Evolutionary conservation across 1,140 invertebrate species (phyloP), one percentile per base, ranked within the genome.

Genomic region (Drosophila murphyi): DNA sequence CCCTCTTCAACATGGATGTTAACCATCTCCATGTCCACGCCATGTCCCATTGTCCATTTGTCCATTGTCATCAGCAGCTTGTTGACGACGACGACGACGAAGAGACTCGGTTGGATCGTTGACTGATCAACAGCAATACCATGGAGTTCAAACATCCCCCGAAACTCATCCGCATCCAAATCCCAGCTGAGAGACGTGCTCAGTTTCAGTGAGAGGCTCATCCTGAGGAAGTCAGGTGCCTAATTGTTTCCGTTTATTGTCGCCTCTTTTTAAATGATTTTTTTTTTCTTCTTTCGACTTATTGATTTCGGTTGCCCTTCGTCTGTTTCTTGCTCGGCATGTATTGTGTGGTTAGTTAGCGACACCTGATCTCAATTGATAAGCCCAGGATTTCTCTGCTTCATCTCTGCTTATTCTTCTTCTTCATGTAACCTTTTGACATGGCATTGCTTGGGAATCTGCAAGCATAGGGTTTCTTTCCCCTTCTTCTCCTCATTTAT

Each of bases 211-310:
- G 10, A 7, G 48, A 51, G 82, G 85, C 85, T 35, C 57, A 89
- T 89, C 85, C 85, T 89, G 85, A 89, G 85, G 85, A 89, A 89
- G 85, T 89, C 85, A 89, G 85, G 80, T 89, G 85, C 78, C 85
- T 89, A 89, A 89, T 89, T 89, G 85, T 89, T 89, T 89, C 85
- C 85, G 82, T 81, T 81, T 81, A 76, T 68, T 77, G 62, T 69
- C 55, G 60, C 39, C 74, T 39, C 28, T 41, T 50, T 31, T 32
- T 55, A 20, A 20, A 20, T 20, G 20, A 20, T 32, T 41, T 56
- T 50, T 31, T 31, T 47, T 52, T 35, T 20, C 10, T 52, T 37
- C 10, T 70, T 39, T 59, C 29, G 35, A 76, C 57, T 80, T 80
- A 83, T 88, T 89, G 83, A 82, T 82, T 83, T 82, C 65, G 57